Conservation (phyloP, 2,113 vertebrate species). For the Sylvicapra grimmia region DNA sequence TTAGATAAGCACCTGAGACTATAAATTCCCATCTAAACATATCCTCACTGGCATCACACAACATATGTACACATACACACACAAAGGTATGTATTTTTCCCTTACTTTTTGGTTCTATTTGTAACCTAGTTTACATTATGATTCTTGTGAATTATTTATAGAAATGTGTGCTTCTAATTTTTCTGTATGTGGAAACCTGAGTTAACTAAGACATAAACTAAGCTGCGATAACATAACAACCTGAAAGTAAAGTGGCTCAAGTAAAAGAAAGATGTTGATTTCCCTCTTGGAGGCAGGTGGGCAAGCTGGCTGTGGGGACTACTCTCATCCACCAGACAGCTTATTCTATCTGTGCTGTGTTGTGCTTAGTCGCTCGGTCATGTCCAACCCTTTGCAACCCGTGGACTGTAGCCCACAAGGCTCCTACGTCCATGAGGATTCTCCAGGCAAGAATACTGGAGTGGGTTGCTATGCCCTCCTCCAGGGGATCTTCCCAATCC, state of each 20-base stretch:
- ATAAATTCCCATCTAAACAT: neutral
- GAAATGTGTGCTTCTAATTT: neutral
- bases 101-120: neutral
- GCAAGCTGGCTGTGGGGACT: neutral
- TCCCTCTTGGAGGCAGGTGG: neutral
- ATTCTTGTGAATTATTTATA: neutral
- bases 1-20: neutral
- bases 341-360: neutral
- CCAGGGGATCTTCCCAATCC: neutral
- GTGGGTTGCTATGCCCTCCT: neutral
- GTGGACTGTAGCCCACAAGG: neutral
- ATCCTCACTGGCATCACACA: neutral
- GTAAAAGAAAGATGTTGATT: neutral
- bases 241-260: neutral
- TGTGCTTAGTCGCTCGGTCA: neutral
- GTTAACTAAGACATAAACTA: neutral
- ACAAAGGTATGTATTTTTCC: neutral
- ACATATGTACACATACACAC: neutral
- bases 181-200: neutral
- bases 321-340: neutral
- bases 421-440: neutral
- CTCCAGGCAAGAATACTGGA: neutral
- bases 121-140: neutral
- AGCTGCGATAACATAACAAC: neutral
- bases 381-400: neutral